A percentile compares a stretch with the other conserved stretches of the same genome.
Conservation (phyloP, 2,888 invertebrate genomes). For the Drosophila colorata region DNA sequence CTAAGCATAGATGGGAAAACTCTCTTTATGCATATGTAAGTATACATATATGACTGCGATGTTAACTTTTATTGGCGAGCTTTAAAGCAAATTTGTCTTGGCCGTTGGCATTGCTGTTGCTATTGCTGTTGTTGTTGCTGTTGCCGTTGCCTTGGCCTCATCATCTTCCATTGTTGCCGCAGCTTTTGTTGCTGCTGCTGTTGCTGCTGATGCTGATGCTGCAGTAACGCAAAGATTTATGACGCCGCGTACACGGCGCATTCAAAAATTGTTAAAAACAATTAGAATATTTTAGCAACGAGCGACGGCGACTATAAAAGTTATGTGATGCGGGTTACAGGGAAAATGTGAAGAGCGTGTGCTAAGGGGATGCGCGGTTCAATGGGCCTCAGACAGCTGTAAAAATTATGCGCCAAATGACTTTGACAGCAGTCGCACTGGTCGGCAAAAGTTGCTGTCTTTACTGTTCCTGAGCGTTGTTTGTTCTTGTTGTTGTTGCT, state of each 20-base stretch:
- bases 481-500: not conserved
- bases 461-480: conserved; percentile 9
- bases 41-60: conserved; percentile 63
- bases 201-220: conserved; percentile 52
- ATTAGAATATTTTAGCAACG: conserved; percentile 79
- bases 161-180: conserved; percentile 54
- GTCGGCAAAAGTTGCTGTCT: conserved; percentile 43
- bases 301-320: conserved; percentile 75
- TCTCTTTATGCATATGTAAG: conserved; percentile 55
- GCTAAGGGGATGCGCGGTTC: not conserved
- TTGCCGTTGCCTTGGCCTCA: conserved; percentile 55
- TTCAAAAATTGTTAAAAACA: conserved; percentile 80
- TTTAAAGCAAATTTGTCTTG: conserved; percentile 80
- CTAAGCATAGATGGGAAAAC: conserved; percentile 17
- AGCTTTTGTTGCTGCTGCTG: conserved; percentile 35
- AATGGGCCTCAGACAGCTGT: conserved; percentile 58
- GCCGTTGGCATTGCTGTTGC: conserved; percentile 40
- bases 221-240: conserved; percentile 72
- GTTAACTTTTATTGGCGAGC: conserved; percentile 81
- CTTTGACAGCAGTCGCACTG: conserved; percentile 75
- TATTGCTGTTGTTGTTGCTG: conserved; percentile 8
- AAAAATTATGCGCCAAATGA: conserved; percentile 79
- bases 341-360: not conserved
- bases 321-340: conserved; percentile 67
- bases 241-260: conserved; percentile 70